Evolutionary conservation across 2,888 invertebrate species (phyloP).

Genomic region (Nemurella pictetii): DNA sequence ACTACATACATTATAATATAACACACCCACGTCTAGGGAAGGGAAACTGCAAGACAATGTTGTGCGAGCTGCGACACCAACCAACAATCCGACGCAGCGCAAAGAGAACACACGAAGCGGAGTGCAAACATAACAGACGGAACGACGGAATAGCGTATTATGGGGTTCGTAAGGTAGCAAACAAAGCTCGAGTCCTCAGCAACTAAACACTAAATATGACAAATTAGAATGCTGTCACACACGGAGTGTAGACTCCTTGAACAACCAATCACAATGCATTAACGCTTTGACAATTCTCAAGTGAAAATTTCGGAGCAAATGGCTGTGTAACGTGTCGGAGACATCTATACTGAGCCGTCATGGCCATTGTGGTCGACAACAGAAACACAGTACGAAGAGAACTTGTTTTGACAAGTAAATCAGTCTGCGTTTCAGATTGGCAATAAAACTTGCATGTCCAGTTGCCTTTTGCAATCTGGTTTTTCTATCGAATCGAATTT

Average conservation of each 20-base stretch:
- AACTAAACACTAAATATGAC: conserved; percentile 1
- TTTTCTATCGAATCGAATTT: not conserved
- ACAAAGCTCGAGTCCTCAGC: not conserved
- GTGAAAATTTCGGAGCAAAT: not conserved
- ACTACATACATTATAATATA: conserved; percentile 3
- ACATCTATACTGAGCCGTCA: too few relatives aligned
- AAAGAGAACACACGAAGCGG: not conserved
- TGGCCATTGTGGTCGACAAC: not conserved
- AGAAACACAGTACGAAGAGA: not conserved
- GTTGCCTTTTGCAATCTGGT: not conserved
- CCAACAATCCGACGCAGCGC: not conserved
- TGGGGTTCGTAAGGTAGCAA: not conserved
- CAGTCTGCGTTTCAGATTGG: not conserved
- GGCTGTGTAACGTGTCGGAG: not conserved
- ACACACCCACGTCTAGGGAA: not conserved
- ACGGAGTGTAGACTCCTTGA: not conserved
- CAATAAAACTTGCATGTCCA: not conserved
- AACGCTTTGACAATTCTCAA: not conserved
- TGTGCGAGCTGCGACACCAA: conserved; percentile 12
- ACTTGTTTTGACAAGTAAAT: not conserved
- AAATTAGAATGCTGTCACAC: conserved; percentile 4
- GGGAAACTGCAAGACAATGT: conserved; percentile 10
- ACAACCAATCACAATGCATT: not conserved
- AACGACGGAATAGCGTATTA: not conserved
- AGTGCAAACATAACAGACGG: not conserved